Evolutionary conservation across 2,113 vertebrate genomes (phyloP).

Genomic region (Gobio gobio): DNA sequence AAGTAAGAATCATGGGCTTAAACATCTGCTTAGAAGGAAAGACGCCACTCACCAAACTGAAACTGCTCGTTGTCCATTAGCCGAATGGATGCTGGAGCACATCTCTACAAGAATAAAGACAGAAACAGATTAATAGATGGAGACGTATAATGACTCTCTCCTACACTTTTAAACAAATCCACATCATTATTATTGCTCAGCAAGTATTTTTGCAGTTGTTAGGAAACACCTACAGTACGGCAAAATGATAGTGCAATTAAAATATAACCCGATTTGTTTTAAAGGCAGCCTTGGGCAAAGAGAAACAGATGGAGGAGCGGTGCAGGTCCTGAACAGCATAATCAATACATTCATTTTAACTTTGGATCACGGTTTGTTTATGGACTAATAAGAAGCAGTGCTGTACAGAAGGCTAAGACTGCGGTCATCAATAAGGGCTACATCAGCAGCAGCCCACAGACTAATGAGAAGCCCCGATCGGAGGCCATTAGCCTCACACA

Average conservation of each 20-base stretch:
- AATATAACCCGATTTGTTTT: neutral
- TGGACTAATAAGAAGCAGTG: slow-evolving; percentile 50
- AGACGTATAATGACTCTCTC: neutral
- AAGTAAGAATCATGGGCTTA: neutral
- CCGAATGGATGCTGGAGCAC: slow-evolving; percentile 96
- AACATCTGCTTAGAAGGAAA: neutral
- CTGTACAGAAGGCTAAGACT: slow-evolving; percentile 34
- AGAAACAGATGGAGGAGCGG: slow-evolving; percentile 26
- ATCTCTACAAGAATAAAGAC: slow-evolving; percentile 79
- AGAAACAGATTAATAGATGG: neutral
- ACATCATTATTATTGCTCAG: neutral
- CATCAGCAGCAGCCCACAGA: slow-evolving; percentile 44
- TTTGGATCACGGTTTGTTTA: slow-evolving; percentile 55
- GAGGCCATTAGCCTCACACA: slow-evolving; percentile 10
- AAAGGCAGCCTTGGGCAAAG: slow-evolving; percentile 26
- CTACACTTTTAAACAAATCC: neutral
- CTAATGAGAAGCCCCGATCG: slow-evolving; percentile 19
- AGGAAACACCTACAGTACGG: neutral
- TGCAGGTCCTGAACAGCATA: slow-evolving; percentile 26
- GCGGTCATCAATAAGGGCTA: slow-evolving; percentile 54
- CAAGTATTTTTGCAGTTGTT: neutral
- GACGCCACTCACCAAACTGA: slow-evolving; percentile 89
- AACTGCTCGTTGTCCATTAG: slow-evolving; percentile 98
- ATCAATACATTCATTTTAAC: slow-evolving; percentile 57
- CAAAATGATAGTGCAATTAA: slow-evolving; percentile 2